These are phyloP conservation scores for Escarpia spicata DNA, from an alignment of 2,888 invertebrate species.

Conservation along the genomic window DNA sequence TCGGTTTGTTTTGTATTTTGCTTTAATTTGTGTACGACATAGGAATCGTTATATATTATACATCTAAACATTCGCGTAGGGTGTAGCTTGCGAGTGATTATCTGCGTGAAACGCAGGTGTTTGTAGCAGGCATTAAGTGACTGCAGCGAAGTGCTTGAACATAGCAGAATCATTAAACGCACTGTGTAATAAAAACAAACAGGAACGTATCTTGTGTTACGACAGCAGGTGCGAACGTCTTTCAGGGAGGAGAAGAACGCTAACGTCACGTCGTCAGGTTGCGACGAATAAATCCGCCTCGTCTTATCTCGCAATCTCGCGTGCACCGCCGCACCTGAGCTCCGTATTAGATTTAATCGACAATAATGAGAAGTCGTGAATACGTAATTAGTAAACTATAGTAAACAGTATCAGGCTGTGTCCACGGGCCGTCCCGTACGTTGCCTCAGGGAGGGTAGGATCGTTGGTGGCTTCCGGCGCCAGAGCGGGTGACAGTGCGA, in stretches of 20 bases:
- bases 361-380: slow-evolving; percentile 16
- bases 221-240: neutral
- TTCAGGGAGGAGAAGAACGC: neutral
- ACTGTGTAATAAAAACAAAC: neutral
- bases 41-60: neutral
- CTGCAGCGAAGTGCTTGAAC: neutral
- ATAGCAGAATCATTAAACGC: neutral
- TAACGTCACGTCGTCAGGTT: neutral
- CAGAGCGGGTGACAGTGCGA: neutral
- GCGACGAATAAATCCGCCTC: neutral
- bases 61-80: neutral
- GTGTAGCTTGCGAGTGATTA: neutral
- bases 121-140: neutral
- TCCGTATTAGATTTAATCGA: slow-evolving; percentile 5
- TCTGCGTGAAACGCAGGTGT: neutral
- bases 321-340: neutral
- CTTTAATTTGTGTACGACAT: neutral
- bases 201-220: neutral
- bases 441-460: neutral
- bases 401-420: neutral
- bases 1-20: neutral
- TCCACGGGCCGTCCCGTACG: neutral
- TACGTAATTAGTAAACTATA: neutral
- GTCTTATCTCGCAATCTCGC: slow-evolving; percentile 16
- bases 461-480: neutral